Percentiles rank a stretch among this genome's conserved stretches.
Evolutionary conservation across 1,140 invertebrate species (phyloP).

Genomic region (Elymnias hypermnestra): DNA sequence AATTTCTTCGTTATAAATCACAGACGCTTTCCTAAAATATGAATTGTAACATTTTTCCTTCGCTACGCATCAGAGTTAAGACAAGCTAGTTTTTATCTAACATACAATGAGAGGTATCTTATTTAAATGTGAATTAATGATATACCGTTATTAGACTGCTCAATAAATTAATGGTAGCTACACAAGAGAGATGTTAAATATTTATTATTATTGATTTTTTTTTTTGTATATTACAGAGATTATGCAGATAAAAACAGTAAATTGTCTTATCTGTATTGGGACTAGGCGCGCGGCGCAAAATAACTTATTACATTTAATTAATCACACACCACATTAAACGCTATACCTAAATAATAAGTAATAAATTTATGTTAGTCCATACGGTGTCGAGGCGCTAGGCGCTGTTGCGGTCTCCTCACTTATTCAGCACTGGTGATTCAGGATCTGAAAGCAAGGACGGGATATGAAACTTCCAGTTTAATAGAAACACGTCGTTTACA

Average conservation of each 20-base stretch:
- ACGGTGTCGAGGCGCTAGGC: slow-evolving; percentile 46
- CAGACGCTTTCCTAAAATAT: slow-evolving; percentile 74
- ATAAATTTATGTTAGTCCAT: slow-evolving; percentile 53
- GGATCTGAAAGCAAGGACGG: slow-evolving; percentile 49
- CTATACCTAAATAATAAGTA: slow-evolving; percentile 68
- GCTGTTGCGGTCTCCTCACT: slow-evolving; percentile 33
- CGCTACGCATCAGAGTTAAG: slow-evolving; percentile 56
- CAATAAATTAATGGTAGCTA: slow-evolving; percentile 71
- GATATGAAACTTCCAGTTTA: neutral
- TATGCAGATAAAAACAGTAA: slow-evolving; percentile 63
- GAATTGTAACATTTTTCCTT: slow-evolving; percentile 57
- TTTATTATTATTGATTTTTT: slow-evolving; percentile 45
- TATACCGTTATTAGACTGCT: slow-evolving; percentile 42
- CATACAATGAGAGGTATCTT: slow-evolving; percentile 43
- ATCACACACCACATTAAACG: slow-evolving; percentile 70
- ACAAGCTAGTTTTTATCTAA: slow-evolving; percentile 49
- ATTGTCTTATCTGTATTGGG: slow-evolving; percentile 62
- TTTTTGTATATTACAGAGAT: slow-evolving; percentile 62
- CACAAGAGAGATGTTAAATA: slow-evolving; percentile 55
- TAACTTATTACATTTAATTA: slow-evolving; percentile 70
- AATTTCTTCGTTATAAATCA: slow-evolving; percentile 72
- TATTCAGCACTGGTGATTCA: slow-evolving; percentile 49
- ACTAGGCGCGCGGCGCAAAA: slow-evolving; percentile 68
- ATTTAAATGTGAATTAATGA: slow-evolving; percentile 50
- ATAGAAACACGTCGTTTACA: too few species aligned